Evolutionary conservation across 2,888 invertebrate species (phyloP), one percentile per base, ranked within the genome.

Genomic region (Muschampia plurimacula): DNA sequence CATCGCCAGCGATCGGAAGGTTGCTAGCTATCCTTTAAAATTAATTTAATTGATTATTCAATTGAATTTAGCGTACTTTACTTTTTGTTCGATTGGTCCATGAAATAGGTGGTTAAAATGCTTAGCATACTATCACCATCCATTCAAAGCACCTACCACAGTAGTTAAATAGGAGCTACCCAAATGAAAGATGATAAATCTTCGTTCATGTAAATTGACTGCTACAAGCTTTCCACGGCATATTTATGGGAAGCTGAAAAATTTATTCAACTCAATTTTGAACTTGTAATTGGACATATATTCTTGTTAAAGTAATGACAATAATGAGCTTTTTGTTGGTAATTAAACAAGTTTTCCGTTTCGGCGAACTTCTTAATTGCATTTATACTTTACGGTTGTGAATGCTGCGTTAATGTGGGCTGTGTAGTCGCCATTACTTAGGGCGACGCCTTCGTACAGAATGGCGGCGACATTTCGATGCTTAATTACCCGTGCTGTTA

Each of bases 1-100:
- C 80, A 76, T 82, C 80, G 79, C 76, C 77, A 65, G 77, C 81
- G 83, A 83, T 85, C 83, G 84, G 78, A 83, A 84, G 84, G 85
- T 82, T 62, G 69, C 41, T 72, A 85, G 86, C 85, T 84, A 87
- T 88, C 82, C 83, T 80, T 85, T 89, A 86, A 88, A 91, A 91
- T 92, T 91, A 92, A 92, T 90, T 89, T 87, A 88, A 90, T 89
- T 91, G 91, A 92, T 92, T 89, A 89, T 89, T 89, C 92, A 91
- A 93, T 92, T 92, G 86, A 87, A 86, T 90, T 87, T 84, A 83
- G 85, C 80, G 84, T 84, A 85, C 86, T 88, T 87, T 78, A 79
- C 85, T 90, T 91, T 88, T 89, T 89, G 85, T 81, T 77, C 80
- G 78, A 80, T 82, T 78, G 80, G 75, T 76, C 67, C 69, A 77